Base-by-base conservation (phyloP, 2,113 vertebrate species). In the Gobius niger region DNA sequence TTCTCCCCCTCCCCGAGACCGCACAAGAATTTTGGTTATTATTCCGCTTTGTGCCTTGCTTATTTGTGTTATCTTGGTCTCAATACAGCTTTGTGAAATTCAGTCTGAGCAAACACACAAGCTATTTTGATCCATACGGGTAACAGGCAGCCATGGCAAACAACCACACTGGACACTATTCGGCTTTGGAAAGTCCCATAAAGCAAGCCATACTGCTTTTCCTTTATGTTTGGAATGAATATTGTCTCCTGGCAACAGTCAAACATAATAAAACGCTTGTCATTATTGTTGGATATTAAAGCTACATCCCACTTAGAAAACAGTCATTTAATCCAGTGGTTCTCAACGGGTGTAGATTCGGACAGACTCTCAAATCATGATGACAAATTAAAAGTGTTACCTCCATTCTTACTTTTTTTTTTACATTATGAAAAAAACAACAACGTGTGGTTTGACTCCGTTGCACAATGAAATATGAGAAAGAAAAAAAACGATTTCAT, bases 71-170 rank as follows among this genome's bases (percentile, higher is more conserved):
- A 89, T 89, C 79, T 70, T 83, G 87, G 75, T 82, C 84, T 88
- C 87, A 88, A 84, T 87, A 88, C 90, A 86, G 80, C 82, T 75
- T 89, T 91, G 90, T 89, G 92, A 92, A 93, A 92, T 79, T 87
- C 86, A 90, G 90, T 90, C 91, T 89, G 91, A 88, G 91, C 88
- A 93, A 93, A 93, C 81, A 93, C 85, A 92, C 92, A 89, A 85
- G 82, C 84, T 89, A 91, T 91, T 85, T 90, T 89, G 82, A 86
- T 90, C 84, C 77, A 78, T 83, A 88, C 74, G 86, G 85, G 87
- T 89, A 89, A 91, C 90, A 89, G 89, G 90, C 82, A 84, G 86
- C 85, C 87, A 88, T 88, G 92, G 92, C 93, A 92, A 93, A 94
- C 91, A 92, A 91, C 91, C 92, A 90, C 88, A 86, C 90, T 89